These are phyloP conservation scores for Nipponacmea schrenckii DNA, from an alignment of 2,888 invertebrate genomes.

Conservation along the genomic window DNA sequence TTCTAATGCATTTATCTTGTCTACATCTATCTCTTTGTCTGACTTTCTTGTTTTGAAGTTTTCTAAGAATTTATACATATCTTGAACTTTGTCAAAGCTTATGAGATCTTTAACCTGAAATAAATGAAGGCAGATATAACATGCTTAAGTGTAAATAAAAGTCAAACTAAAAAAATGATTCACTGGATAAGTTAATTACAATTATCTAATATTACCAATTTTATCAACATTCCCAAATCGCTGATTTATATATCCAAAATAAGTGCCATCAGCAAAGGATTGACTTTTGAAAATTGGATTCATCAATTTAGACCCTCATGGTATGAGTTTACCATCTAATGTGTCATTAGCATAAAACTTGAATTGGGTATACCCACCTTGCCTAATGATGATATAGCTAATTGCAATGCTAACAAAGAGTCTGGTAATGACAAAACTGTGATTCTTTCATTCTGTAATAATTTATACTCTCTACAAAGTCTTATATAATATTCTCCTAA, in stretches of 20 bases:
- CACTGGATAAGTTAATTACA: no score
- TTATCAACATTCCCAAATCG: no score
- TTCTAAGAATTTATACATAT: background rate
- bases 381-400: slow-evolving; percentile 53
- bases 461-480: slow-evolving; percentile 38
- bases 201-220: no score
- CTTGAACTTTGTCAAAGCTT: background rate
- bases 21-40: slow-evolving; percentile 45
- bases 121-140: background rate
- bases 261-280: no score
- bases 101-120: background rate
- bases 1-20: slow-evolving; percentile 46
- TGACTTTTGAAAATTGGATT: no score
- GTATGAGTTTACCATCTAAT: no score
- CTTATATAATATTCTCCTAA: slow-evolving; percentile 34
- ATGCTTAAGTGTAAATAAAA: no score
- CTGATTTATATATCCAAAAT: no score
- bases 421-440: slow-evolving; percentile 52
- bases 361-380: slow-evolving; percentile 47
- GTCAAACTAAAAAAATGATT: no score
- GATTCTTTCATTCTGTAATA: slow-evolving; percentile 43
- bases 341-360: slow-evolving; percentile 17
- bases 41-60: background rate
- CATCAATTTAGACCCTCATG: no score
- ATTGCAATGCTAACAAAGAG: slow-evolving; percentile 51